Evolutionary conservation across 2,797 vertebrate species (phyloP).

Genomic region (Crocidura indochinensis): DNA sequence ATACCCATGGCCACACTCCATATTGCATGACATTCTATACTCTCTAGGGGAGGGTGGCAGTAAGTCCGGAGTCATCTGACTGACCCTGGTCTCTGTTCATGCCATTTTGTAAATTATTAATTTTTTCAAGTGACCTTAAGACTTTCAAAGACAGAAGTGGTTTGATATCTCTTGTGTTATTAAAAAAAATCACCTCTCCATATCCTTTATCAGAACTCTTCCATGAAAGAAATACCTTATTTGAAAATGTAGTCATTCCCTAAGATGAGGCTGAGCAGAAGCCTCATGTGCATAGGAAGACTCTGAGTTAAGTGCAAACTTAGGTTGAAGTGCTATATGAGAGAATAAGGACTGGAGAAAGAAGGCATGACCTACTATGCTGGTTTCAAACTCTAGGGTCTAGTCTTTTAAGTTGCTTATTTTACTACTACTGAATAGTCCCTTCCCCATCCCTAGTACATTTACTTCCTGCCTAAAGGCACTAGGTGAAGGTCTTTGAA

Average conservation of each 20-base stretch:
- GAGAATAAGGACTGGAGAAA: background rate
- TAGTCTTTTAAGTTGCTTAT: background rate
- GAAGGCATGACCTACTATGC: too few species aligned
- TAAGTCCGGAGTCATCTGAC: background rate
- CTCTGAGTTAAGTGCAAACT: background rate
- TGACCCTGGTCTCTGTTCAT: background rate
- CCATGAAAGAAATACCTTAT: too few species aligned
- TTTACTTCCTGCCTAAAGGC: too few species aligned
- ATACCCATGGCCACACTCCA: accelerated
- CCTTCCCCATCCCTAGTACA: too few species aligned
- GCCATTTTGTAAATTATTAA: background rate
- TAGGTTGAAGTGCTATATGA: background rate
- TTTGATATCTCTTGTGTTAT: background rate
- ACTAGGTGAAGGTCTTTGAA: too few species aligned
- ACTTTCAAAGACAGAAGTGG: background rate
- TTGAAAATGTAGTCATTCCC: background rate
- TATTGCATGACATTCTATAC: too few species aligned
- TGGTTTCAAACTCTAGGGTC: background rate
- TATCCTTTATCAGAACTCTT: background rate
- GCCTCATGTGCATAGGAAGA: background rate
- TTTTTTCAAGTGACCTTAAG: background rate
- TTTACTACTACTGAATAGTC: too few species aligned
- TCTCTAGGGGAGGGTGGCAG: background rate
- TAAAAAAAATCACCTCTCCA: conserved; percentile 14
- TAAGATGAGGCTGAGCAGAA: background rate